Evolutionary conservation across 2,797 vertebrate genomes (phyloP).

Genomic region (Rhinella marina): DNA sequence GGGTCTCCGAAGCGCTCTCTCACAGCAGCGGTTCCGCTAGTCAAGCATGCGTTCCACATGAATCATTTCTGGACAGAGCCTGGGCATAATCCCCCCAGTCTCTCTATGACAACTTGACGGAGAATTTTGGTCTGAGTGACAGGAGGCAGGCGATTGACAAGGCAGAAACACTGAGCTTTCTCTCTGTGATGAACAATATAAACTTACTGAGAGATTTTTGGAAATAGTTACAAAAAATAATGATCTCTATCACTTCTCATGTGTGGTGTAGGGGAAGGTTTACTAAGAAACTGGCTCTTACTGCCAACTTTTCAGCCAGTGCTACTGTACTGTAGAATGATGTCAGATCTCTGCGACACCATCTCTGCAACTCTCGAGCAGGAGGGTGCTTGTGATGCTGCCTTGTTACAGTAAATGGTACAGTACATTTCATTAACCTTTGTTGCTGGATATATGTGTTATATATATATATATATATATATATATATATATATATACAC

Average conservation of each 20-base stretch:
- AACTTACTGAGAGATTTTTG: slow-evolving; percentile 55
- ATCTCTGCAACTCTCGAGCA: background rate
- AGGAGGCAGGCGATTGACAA: slow-evolving; percentile 70
- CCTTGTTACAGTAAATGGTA: slow-evolving; percentile 11
- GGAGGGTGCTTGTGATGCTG: background rate
- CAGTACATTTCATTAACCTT: slow-evolving; percentile 34
- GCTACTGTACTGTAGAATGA: slow-evolving; percentile 1
- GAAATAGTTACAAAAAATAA: slow-evolving; percentile 57
- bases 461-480: background rate
- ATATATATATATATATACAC: background rate
- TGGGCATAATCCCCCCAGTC: slow-evolving; percentile 79
- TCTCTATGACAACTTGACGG: slow-evolving; percentile 77
- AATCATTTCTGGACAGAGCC: slow-evolving; percentile 83
- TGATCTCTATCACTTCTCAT: slow-evolving; percentile 44
- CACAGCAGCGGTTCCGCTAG: slow-evolving; percentile 76
- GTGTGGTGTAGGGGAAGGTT: background rate
- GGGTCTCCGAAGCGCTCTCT: slow-evolving; percentile 73
- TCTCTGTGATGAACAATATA: slow-evolving; percentile 54
- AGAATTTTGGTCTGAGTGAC: slow-evolving; percentile 74
- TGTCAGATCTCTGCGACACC: slow-evolving; percentile 21
- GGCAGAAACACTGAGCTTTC: slow-evolving; percentile 64
- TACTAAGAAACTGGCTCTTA: slow-evolving; percentile 2
- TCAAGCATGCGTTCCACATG: slow-evolving; percentile 85
- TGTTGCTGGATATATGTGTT: slow-evolving; percentile 27
- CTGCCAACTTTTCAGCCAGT: slow-evolving; percentile 43